Conservation (phyloP, 2,797 vertebrate genomes). For the Iguana delicatissima region DNA sequence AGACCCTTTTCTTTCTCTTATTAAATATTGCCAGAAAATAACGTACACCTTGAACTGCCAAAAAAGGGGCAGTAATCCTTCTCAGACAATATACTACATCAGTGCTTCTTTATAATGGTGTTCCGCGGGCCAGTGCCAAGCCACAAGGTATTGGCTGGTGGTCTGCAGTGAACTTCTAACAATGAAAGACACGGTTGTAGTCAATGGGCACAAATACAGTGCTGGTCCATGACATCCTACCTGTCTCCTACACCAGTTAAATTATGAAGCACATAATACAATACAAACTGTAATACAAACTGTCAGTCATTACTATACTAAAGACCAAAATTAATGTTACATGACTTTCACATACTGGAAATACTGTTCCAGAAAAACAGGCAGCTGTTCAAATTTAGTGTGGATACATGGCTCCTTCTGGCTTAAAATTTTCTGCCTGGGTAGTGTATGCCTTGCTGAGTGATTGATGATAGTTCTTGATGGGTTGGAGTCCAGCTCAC, state of each 20-base stretch:
- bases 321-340: neutral
- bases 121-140: too few relatives aligned
- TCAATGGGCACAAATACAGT: too few relatives aligned
- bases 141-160: too few relatives aligned
- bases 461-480: slow-evolving; percentile 29
- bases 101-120: too few relatives aligned
- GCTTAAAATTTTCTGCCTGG: slow-evolving; percentile 33
- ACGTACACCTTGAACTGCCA: neutral
- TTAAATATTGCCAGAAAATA: neutral
- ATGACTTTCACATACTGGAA: slow-evolving; percentile 5
- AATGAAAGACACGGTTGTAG: too few relatives aligned
- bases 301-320: slow-evolving; percentile 31
- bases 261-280: too few relatives aligned
- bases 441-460: slow-evolving; percentile 26
- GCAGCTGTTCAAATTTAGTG: slow-evolving; percentile 20
- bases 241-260: too few relatives aligned
- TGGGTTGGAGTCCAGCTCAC: neutral
- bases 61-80: slow-evolving; percentile 30
- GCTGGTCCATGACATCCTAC: too few relatives aligned
- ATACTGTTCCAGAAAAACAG: slow-evolving; percentile 15
- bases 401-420: slow-evolving; percentile 15
- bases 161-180: too few relatives aligned
- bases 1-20: neutral
- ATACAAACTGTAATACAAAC: accelerated
- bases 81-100: slow-evolving; percentile 46